Base-by-base conservation (phyloP, 2,797 vertebrate genomes). In the Triplophysa bombifrons region DNA sequence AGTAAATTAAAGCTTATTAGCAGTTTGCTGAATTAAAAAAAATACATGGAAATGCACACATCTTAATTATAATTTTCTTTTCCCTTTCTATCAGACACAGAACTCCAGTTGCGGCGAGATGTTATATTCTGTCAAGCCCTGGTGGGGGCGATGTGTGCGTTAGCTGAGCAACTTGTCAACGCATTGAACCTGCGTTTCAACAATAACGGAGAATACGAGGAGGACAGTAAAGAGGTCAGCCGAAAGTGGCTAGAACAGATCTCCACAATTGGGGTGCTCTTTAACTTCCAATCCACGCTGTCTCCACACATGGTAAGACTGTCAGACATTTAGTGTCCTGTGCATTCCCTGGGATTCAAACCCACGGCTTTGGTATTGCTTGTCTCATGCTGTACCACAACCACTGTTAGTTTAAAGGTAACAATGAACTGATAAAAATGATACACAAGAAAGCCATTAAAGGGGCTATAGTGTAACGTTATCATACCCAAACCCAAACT, bases 231-330 rank as follows among this genome's bases (percentile, higher is more conserved):
- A 68, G 98, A 99, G 0, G 97, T 96, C 90, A 99, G 98, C 91
- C 95, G 93, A 88, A 99, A 99, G 88, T 99, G 98, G 98, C 91
- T 99, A 85, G 98, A 99, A 88, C 98, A 99, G 88, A 95, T 97
- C 79, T 94, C 96, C 0, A 94, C 89, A 87, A 98, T 97, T 0
- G 97, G 97, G 0, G 94, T 95, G 85, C 89, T 99, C 61, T 89
- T 99, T 67, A 95, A 96, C 92, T 99, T 96, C 89, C 98, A 98
- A 91, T 96, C 97, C 58, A 91, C 96, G 25, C 92, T 99, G 8
- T 93, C 94, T 0, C 95, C 95, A 0, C 61, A 91, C 0, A 70
- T 92, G 94, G 98, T 99, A 90, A 96, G 96, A 72, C 12, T 14
- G 1, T 12, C 10, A 58, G 20, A 60, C 58, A 22, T 58, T 20